Evolutionary conservation across 2,888 invertebrate species (phyloP), one percentile per base, ranked within the genome.

Genomic region (Standfussiana lucernea): DNA sequence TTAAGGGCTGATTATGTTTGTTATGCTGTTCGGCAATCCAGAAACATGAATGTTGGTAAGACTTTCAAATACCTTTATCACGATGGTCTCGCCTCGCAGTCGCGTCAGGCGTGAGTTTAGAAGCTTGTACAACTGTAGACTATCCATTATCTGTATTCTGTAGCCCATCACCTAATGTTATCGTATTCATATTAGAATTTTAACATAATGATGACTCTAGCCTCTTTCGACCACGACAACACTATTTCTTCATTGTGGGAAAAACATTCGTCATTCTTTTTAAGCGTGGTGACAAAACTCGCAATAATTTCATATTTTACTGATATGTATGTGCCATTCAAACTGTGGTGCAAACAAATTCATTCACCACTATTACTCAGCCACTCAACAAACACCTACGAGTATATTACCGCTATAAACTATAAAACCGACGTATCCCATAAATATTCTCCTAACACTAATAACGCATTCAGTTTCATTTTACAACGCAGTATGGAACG

Each of bases 321-420:
- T 45, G 28, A 11, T 32, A 53, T 18, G 28, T 1, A 40, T 47
- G 18, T 32, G 3, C 21, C 47, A 35, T 45, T 35, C 15, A 40
- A 75, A 61, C 21, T 37, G n/a, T 37, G 61, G 21, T 37, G 13
- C 68, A 53, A 56, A 47, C n/a, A 40, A 56, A 83, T 77, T 77
- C 62, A 84, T 79, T 56, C 35, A 64, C 11, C 5, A 24, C 50
- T 0, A 32, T 84, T 84, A 84, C 35, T 79, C 70, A 79, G 6
- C 15, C n/a, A 15, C n/a, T n/a, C 65, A 47, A 62, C 77, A 40
- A 82, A 77, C 42, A 59, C 28, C n/a, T 47, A 64, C 64, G 40
- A 40, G 1, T 64, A 53, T 37, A 77, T 75, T 47, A n/a, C 11
- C 37, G 28, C 24, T 28, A 80, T 40, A 21, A 45, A 32, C 77